These are phyloP conservation scores for Oncorhynchus tshawytscha DNA, from an alignment of 2,113 vertebrate species.

Conservation along the genomic window DNA sequence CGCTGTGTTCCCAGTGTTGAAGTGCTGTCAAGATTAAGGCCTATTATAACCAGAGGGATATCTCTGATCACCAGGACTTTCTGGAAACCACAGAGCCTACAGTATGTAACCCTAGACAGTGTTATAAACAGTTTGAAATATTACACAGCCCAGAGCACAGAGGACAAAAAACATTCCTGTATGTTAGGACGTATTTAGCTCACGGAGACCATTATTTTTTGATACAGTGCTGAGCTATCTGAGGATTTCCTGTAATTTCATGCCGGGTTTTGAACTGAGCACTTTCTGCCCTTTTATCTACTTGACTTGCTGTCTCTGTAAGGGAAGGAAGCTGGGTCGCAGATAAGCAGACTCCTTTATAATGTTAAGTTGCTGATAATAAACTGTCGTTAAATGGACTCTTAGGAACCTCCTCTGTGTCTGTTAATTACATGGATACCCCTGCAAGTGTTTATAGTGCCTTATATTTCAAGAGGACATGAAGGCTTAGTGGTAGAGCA, in stretches of 20 bases:
- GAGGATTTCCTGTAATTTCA: constrained; percentile 49
- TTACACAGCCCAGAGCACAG: constrained; percentile 12
- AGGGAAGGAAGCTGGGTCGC: neutral
- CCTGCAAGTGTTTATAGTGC: neutral
- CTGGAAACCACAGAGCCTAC: constrained; percentile 11
- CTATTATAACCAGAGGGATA: constrained; percentile 52
- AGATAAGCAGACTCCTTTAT: neutral
- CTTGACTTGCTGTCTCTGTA: constrained; percentile 3
- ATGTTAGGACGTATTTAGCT: constrained; percentile 33
- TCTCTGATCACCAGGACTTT: constrained; percentile 39
- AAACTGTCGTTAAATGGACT: neutral
- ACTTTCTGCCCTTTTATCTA: constrained; percentile 39
- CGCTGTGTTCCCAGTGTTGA: constrained; percentile 45
- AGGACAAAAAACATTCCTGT: constrained; percentile 52
- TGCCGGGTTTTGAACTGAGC: constrained; percentile 17
- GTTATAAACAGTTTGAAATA: constrained; percentile 57
- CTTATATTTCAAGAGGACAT: neutral
- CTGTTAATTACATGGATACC: neutral
- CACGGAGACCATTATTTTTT: constrained; percentile 40
- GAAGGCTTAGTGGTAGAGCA: too few species aligned
- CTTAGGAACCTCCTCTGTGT: neutral
- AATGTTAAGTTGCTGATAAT: constrained; percentile 27
- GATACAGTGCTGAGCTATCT: constrained; percentile 34
- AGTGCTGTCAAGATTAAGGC: constrained; percentile 63
- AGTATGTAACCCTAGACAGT: constrained; percentile 15